These are phyloP conservation scores for Cyphomyrus discorhynchus DNA, from an alignment of 2,113 vertebrate species.

Conservation along the genomic window DNA sequence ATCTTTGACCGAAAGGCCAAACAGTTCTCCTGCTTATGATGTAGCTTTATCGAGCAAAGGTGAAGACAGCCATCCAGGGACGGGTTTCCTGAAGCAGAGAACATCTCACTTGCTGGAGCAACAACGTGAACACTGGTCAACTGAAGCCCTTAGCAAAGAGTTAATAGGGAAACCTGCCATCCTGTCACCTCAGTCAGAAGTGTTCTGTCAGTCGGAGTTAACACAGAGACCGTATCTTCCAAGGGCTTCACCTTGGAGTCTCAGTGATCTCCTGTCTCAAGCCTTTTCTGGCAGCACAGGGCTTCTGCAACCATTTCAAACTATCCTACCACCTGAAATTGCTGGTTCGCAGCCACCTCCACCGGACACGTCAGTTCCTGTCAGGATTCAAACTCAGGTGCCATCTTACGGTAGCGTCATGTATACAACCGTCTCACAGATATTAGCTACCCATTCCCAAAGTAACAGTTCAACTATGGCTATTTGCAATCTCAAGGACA, in stretches of 20 bases:
- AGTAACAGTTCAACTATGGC: slow-evolving; percentile 63
- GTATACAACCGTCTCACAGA: slow-evolving; percentile 94
- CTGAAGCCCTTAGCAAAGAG: slow-evolving; percentile 22
- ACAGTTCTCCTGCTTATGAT: slow-evolving; percentile 51
- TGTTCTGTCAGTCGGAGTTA: slow-evolving; percentile 62
- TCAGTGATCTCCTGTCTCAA: slow-evolving; percentile 64
- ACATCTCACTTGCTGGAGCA: slow-evolving; percentile 21
- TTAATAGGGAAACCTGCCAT: slow-evolving; percentile 22
- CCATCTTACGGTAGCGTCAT: slow-evolving; percentile 90
- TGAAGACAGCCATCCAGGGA: slow-evolving; percentile 6
- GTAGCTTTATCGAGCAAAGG: slow-evolving; percentile 43
- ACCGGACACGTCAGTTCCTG: slow-evolving; percentile 80
- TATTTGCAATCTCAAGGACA: slow-evolving; percentile 62
- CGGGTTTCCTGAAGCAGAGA: slow-evolving; percentile 22
- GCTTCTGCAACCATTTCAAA: slow-evolving; percentile 67
- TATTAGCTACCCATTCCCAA: slow-evolving; percentile 69
- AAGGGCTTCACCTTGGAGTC: slow-evolving; percentile 69
- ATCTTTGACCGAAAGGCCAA: slow-evolving; percentile 38
- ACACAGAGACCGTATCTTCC: slow-evolving; percentile 60
- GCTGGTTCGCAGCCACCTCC: slow-evolving; percentile 66
- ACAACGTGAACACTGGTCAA: slow-evolving; percentile 11
- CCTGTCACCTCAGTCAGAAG: slow-evolving; percentile 48
- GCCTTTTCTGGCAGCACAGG: slow-evolving; percentile 60
- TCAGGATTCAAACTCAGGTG: slow-evolving; percentile 91
- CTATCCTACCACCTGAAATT: slow-evolving; percentile 65